These are phyloP conservation scores for Alethe castanea DNA, from an alignment of 2,113 vertebrate species.

Conservation along the genomic window DNA sequence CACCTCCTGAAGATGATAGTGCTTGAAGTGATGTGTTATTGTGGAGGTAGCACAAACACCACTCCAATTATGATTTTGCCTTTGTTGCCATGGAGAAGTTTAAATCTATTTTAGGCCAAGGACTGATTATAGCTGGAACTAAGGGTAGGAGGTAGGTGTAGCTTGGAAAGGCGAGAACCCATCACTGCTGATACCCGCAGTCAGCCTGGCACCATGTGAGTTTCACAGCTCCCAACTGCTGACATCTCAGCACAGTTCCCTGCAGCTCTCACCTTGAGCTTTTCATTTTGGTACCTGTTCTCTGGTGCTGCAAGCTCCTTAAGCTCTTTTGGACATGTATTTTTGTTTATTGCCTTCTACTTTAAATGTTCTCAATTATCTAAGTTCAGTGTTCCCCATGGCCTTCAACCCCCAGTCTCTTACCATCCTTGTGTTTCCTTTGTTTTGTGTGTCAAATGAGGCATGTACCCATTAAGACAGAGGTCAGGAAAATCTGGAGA, in stretches of 20 bases:
- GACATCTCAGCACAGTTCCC: background rate
- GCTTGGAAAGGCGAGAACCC: background rate
- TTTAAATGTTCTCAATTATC: background rate
- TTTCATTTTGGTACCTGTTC: background rate
- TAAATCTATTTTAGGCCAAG: slow-evolving; percentile 23
- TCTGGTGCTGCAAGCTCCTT: background rate
- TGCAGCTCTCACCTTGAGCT: background rate
- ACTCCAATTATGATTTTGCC: slow-evolving; percentile 30
- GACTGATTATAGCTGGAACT: background rate
- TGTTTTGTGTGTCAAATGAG: slow-evolving; percentile 3
- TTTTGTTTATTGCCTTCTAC: background rate
- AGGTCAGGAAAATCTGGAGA: slow-evolving; percentile 50
- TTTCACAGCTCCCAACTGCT: background rate
- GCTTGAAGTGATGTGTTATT: slow-evolving; percentile 30
- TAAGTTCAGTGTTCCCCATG: background rate
- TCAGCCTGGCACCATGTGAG: background rate
- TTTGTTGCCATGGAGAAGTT: slow-evolving; percentile 58
- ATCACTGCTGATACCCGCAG: background rate
- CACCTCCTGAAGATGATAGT: background rate
- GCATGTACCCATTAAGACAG: slow-evolving; percentile 22
- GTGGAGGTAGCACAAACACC: slow-evolving; percentile 30
- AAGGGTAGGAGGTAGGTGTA: background rate
- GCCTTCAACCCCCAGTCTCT: background rate
- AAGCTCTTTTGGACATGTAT: background rate
- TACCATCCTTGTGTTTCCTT: background rate